Evolutionary conservation across 2,888 invertebrate genomes (phyloP), one percentile per base, ranked within the genome.

Genomic region (Orthonychiurus folsomi): DNA sequence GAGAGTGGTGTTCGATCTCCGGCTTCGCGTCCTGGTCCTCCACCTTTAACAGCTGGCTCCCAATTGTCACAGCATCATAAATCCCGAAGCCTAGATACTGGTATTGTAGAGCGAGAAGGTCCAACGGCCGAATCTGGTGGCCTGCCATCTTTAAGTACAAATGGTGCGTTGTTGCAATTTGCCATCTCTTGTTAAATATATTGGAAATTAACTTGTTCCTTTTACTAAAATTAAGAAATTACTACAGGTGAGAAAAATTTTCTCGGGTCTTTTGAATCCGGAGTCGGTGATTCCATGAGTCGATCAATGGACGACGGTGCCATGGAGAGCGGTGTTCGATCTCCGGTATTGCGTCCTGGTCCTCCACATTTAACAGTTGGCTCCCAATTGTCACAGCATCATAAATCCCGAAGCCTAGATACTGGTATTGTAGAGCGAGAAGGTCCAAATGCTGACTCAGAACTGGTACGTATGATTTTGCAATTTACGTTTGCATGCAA

Each of bases 381-480:
- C 21, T 65, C 25, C 54, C 68, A 58, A 66, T 69, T 56, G 3
- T 25, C 57, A 5, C 27, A 26, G 23, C 55, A 20, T 24, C 27
- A n/a, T 5, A 73, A 73, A 59, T 71, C 73, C 24, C 64, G 68
- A 52, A 73, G 73, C 64, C 63, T 73, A 58, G 73, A 73, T 60
- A 62, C 59, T 23, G 48, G 27, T 24, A 66, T 68, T 60, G n/a
- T 15, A 48, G 50, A 50, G 24, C 23, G 50, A n/a, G 50, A 12
- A 5, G 59, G 50, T 50, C 24, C 23, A 23, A 48, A 47, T 25
- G 26, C 26, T 5, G 68, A 68, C 53, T 66, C 68, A 26, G 68
- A 68, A 58, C 60, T 64, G 60, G 66, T 66, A 60, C 56, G 56
- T 21, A 18, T 20, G 23, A n/a, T n/a, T n/a, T n/a, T n/a, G n/a